Base-by-base conservation (phyloP, 2,888 invertebrate genomes). In the Scaptomyza polygonia region DNA sequence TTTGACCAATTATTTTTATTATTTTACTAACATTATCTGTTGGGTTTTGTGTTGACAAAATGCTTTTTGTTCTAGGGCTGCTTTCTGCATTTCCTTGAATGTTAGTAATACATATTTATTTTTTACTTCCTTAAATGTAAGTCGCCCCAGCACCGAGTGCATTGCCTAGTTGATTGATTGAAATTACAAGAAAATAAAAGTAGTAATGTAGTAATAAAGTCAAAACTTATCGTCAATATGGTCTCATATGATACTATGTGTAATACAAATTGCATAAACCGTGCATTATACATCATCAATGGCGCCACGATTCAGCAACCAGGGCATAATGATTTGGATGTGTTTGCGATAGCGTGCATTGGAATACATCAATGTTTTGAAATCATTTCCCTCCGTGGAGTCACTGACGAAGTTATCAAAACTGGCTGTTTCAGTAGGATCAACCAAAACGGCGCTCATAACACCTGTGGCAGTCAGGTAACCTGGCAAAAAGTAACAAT, bases 231-330 rank as follows among this genome's bases (percentile, higher is more conserved):
- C 34, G 6, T 5, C 3, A 9, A 39, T 14, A 34, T n/a, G n/a
- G n/a, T n/a, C n/a, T 0, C 25, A 32, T 42, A 51, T 30, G 45
- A 30, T n/a, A n/a, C n/a, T 11, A 25, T 11, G 0, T 11, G 9
- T 3, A 3, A 30, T 30, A 11, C 2, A 11, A 9, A 30, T 1
- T 25, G 25, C 25, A 25, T 25, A 25, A 5, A 4, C 4, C 32
- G 25, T 43, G 34, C 14, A 5, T 16, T 29, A 32, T 16, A 25
- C 5, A 25, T 25, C 25, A 5, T 70, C 64, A 18, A 76, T 27
- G 6, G 52, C 71, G 2, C 91, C 91, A 11, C 86, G 82, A 47
- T 88, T 79, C 6, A 89, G 67, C 16, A 91, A 29, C 89, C 90
- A 91, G 0, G 90, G 90, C 3, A 91, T 16, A 0, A 90, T 18